Evolutionary conservation across 1,140 invertebrate genomes (phyloP).

Genomic region (Cheumatopsyche charites): DNA sequence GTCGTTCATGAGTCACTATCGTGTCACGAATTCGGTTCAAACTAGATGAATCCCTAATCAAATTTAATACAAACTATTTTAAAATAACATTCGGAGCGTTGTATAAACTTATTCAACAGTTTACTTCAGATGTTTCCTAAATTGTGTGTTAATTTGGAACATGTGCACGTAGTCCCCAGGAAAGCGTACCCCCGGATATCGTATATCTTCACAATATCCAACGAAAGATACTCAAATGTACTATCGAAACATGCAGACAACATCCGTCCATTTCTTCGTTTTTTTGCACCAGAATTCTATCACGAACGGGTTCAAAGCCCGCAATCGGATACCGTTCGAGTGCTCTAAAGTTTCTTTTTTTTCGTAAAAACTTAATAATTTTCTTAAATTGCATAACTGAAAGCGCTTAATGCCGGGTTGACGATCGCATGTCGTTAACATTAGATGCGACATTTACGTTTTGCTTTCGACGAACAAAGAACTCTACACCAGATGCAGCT

Average conservation of each 20-base stretch:
- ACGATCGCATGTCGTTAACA: not conserved
- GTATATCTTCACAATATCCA: slow-evolving; percentile 14
- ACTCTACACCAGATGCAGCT: not conserved
- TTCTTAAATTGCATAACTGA: too few relatives aligned
- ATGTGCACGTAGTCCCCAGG: not conserved
- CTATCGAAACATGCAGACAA: slow-evolving; percentile 8
- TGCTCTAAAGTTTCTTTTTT: not conserved
- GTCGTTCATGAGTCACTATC: too few relatives aligned
- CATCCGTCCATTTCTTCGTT: slow-evolving; percentile 15
- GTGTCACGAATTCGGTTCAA: too few relatives aligned
- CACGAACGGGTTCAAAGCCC: slow-evolving; percentile 33
- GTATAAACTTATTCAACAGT: too few relatives aligned
- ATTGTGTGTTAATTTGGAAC: not conserved
- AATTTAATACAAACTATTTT: too few relatives aligned
- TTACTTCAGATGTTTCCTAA: not conserved
- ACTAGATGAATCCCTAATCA: too few relatives aligned
- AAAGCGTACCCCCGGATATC: not conserved
- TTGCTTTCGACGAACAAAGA: not conserved
- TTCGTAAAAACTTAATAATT: too few relatives aligned
- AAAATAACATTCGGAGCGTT: too few relatives aligned
- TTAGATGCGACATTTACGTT: not conserved
- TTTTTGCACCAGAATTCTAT: slow-evolving; percentile 31
- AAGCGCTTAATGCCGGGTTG: too few relatives aligned
- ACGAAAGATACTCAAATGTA: not conserved
- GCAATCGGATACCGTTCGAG: slow-evolving; percentile 21